Base-by-base conservation (phyloP, 2,888 invertebrate species). In the Aspidiotus destructor region DNA sequence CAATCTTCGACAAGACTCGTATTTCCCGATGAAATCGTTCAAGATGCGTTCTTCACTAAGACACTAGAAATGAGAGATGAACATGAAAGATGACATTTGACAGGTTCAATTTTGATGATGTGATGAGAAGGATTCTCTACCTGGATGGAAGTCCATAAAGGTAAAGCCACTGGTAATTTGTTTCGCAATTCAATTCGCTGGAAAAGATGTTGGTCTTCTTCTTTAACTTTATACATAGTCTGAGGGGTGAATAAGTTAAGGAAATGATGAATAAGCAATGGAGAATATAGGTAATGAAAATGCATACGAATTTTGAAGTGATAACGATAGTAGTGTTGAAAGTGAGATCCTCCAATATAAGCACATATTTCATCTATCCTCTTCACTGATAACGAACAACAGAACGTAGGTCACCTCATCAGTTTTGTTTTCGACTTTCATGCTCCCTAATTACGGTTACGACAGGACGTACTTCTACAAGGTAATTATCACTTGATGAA, bases 111-210 rank as follows among this genome's bases (percentile, higher is more conserved):
- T 48, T 48, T 48, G 2, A 28, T 1, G 28, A 28, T 28, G 5
- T 5, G 28, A 28, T 28, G 28, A 28, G 28, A 28, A 28, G 1
- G 2, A 28, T 28, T 3, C 28, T 28, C 28, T 48, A 65, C 65
- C 65, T 65, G 55, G 8, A 65, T 78, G 65, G 87, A 85, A 40
- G 88, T 84, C 95, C 95, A 95, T 68, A 94, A 79, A 2, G 94
- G 87, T 69, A 95, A 79, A 52, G 90, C 87, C 48, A 87, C 84
- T 57, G 92, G 68, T 62, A 72, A 72, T 41, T 72, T 61, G 16
- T 71, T 72, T 17, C 58, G 58, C 7, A 28, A 16, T n/a, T 65
- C 65, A 5, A 28, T 40, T 5, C 17, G 7, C 42, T 17, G 48
- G 9, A 55, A 48, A 28, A 65, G 48, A 2, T 16, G 13, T 17